These are phyloP conservation scores for Parauchenoglanis punctatus DNA, from an alignment of 2,797 vertebrate genomes.

Conservation along the genomic window DNA sequence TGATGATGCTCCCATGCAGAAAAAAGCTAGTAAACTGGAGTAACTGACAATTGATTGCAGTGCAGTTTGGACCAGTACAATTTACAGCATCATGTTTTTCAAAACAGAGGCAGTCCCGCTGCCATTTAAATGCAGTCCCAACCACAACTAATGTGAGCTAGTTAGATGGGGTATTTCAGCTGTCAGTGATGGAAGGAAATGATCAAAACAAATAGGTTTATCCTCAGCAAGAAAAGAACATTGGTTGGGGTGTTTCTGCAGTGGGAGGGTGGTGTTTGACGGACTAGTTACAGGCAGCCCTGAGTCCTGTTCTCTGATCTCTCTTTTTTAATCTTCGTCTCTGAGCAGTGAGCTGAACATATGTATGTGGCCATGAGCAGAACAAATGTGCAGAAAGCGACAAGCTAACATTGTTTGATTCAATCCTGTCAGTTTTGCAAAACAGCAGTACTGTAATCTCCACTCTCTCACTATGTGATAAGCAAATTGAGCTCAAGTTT, in stretches of 20 bases:
- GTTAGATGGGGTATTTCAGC: neutral
- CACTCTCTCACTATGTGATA: neutral
- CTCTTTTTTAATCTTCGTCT: neutral
- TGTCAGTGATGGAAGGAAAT: neutral
- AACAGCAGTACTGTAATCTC: neutral
- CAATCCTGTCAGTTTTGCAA: neutral
- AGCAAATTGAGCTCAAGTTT: neutral
- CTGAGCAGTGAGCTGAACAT: neutral
- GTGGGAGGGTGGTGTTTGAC: neutral
- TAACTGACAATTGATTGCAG: neutral
- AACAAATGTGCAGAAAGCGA: neutral
- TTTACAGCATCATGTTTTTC: neutral
- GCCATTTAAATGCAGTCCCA: neutral
- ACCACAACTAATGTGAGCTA: neutral
- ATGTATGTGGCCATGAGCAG: neutral
- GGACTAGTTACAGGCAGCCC: neutral
- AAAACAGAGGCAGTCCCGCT: neutral
- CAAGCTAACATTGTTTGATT: neutral
- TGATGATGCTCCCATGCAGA: neutral
- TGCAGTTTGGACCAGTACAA: neutral
- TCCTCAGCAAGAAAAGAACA: neutral
- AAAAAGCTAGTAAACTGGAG: neutral
- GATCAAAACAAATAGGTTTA: no score
- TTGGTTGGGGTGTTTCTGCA: slow-evolving; percentile 6
- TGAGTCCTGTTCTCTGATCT: neutral